phyloP scores from a whole-genome alignment of 92 coral and sea anemone genomes.

The Parazoanthus swiftii region DNA sequence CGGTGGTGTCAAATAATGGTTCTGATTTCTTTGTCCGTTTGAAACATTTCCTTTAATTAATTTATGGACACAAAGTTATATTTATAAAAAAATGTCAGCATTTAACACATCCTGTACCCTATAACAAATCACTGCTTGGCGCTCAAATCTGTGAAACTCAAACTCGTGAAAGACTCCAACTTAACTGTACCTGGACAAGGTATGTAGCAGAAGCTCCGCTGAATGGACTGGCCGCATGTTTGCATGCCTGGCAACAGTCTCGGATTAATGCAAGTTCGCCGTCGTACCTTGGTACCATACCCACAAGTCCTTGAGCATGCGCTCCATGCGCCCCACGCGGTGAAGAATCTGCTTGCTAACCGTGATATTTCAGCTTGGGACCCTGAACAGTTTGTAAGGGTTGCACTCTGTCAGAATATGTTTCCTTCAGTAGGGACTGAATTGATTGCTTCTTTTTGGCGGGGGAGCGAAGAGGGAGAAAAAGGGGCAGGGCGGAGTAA shows the following conservation, averaged over 20 bases:
- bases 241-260: slow-evolving; percentile 51
- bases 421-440: not conserved
- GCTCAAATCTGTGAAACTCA: not conserved
- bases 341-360: slow-evolving; percentile 46
- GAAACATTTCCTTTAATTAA: no score
- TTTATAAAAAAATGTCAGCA: no score
- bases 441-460: not conserved
- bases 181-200: slow-evolving; percentile 26
- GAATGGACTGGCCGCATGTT: slow-evolving; percentile 25
- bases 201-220: slow-evolving; percentile 1
- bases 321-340: slow-evolving; percentile 77
- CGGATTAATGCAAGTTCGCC: slow-evolving; percentile 70
- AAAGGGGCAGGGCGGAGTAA: no score
- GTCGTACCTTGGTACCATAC: slow-evolving; percentile 68
- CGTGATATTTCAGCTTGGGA: slow-evolving; percentile 36
- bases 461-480: no score
- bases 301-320: slow-evolving; percentile 81
- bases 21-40: no score
- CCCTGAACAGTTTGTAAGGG: slow-evolving; percentile 2
- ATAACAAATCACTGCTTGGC: not conserved
- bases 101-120: no score
- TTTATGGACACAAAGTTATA: no score
- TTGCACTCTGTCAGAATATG: not conserved
- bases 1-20: no score
- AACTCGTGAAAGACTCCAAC: not conserved